Base-by-base conservation (phyloP, 2,888 invertebrate genomes). In the Hipparchia sbordonii region DNA sequence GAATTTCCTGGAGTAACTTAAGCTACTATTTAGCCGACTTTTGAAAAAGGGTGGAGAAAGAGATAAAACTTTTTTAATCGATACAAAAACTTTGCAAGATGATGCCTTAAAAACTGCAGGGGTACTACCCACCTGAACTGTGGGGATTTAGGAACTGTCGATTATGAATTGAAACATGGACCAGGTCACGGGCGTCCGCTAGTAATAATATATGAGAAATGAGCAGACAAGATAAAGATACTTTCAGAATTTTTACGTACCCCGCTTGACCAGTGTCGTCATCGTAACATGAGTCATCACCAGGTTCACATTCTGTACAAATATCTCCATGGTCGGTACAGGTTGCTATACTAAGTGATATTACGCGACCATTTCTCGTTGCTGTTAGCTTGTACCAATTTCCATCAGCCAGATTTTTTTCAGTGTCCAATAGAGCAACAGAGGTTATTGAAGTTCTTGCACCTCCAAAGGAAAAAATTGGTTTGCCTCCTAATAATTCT, bases 351-450 rank as follows among this genome's bases (percentile, higher is more conserved):
- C 97, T 98, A 48, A 98, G 87, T 0, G 98, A 98, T 79, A 98
- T 96, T 0, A 98, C 97, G 77, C 97, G 94, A 46, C 98, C 98
- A 85, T 98, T 98, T 83, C 98, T 95, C 0, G 98, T 98, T 0
- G 98, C 98, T 0, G 97, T 98, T 23, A 99, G 95, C 84, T 98
- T 98, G 84, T 98, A 96, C 99, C 99, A 99, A 77, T 95, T 95
- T 0, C 98, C 98, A 87, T 98, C 97, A 1, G 97, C 95, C 13
- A 99, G 93, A 77, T 95, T 95, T 80, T 95, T 95, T 13, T 94
- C 94, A 73, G 94, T 94, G 67, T 95, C 94, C 13, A 95, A 95
- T 13, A 97, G 96, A 5, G 96, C 94, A 2, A 98, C 95, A 0
- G 97, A 96, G 0, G 97, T 97, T 56, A 98, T 97, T 2, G 98